Percentiles rank a stretch among this genome's conserved stretches.
phyloP scores from a whole-genome alignment of 37 sponge, comb jelly and placozoan species.

The Ianthella basta region DNA sequence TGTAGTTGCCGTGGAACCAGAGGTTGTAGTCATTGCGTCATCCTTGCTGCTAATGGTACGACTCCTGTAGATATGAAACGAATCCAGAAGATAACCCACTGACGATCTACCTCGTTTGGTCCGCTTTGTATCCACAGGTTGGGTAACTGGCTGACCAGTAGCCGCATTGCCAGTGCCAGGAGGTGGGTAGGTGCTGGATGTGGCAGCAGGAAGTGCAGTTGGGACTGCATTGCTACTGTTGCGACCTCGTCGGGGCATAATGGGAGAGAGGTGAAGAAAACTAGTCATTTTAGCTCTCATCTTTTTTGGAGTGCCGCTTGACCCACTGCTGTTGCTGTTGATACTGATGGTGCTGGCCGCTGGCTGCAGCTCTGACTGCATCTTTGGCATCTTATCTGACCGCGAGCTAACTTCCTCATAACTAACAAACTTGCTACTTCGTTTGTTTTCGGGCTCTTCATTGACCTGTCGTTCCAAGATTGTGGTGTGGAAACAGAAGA shows the following conservation, averaged over 20 bases:
- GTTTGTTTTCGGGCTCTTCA: neutral
- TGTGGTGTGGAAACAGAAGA: neutral
- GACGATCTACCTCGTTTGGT: no score
- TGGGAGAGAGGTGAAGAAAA: neutral
- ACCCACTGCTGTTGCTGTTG: constrained; percentile 3
- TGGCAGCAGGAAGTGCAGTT: no score
- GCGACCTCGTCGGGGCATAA: neutral
- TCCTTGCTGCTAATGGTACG: no score
- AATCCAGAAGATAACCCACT: no score
- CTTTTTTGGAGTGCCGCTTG: neutral
- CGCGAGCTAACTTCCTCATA: no score
- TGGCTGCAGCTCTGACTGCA: neutral
- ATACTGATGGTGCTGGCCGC: neutral
- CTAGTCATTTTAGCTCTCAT: neutral
- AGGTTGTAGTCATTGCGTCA: no score
- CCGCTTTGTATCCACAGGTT: no score
- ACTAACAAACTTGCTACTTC: neutral
- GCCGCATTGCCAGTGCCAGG: no score
- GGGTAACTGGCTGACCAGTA: no score
- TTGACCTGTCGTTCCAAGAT: neutral
- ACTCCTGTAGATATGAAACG: no score
- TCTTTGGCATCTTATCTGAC: neutral
- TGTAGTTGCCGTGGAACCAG: no score
- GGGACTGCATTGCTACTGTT: neutral
- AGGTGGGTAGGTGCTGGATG: no score